These are phyloP conservation scores for Catocala sponsa DNA, from an alignment of 2,888 invertebrate species.

Conservation along the genomic window DNA sequence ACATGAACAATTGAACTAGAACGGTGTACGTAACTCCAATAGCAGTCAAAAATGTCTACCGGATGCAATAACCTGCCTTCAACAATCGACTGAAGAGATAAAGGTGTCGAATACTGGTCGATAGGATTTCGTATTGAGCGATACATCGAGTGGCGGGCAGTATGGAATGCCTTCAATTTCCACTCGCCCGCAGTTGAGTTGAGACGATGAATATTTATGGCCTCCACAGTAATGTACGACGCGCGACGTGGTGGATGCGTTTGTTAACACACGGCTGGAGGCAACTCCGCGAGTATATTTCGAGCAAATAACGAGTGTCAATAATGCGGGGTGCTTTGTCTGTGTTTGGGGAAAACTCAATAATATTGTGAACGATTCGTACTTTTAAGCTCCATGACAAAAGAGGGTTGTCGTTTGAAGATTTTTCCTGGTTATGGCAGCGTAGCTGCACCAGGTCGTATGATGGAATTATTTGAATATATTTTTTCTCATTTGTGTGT, in stretches of 20 bases:
- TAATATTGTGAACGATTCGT: constrained; percentile 4
- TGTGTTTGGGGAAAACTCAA: neutral
- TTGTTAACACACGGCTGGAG: constrained; percentile 10
- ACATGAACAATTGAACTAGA: neutral
- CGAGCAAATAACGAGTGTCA: constrained; percentile 4
- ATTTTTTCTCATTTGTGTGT: too few species aligned
- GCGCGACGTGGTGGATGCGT: constrained; percentile 52
- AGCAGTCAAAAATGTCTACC: constrained; percentile 15
- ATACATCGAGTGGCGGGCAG: constrained; percentile 50
- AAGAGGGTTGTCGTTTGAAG: neutral
- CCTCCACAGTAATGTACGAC: constrained; percentile 54
- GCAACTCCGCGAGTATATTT: constrained; percentile 2
- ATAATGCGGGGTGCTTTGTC: constrained; percentile 8
- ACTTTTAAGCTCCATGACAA: constrained; percentile 1
- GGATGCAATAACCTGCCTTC: constrained; percentile 27
- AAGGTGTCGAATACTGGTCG: constrained; percentile 34
- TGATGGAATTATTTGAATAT: too few species aligned
- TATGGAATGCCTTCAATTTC: constrained; percentile 68
- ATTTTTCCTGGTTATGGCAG: neutral
- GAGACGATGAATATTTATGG: constrained; percentile 75
- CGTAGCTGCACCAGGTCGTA: too few species aligned
- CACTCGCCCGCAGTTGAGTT: constrained; percentile 59
- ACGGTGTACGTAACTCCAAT: neutral
- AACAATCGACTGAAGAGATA: constrained; percentile 30
- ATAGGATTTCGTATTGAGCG: constrained; percentile 30